Percentiles rank a stretch among this genome's conserved stretches.
Conservation (phyloP, 2,113 vertebrate genomes). For the Pipa parva region DNA sequence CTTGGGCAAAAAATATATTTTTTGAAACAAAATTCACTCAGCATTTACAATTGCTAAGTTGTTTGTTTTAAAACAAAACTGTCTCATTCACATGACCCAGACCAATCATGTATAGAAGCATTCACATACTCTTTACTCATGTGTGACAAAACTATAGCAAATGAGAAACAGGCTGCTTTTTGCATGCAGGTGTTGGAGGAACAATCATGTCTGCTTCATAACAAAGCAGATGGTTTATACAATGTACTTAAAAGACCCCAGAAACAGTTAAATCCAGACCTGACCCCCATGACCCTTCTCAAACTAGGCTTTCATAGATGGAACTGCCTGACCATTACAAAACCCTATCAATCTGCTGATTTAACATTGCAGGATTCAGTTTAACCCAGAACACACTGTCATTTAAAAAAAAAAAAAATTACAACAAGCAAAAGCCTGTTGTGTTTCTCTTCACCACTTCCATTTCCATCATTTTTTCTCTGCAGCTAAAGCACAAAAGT, state of each 20-base stretch:
- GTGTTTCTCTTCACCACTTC: conserved; percentile 21
- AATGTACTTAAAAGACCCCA: conserved; percentile 1
- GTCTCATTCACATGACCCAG: too few relatives aligned
- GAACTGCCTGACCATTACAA: conserved; percentile 57
- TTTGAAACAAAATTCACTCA: too few relatives aligned
- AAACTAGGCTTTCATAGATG: conserved; percentile 61
- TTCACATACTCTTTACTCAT: too few relatives aligned
- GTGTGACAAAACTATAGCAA: too few relatives aligned
- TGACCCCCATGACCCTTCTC: conserved; percentile 59
- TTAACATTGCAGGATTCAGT: conserved; percentile 59
- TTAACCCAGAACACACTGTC: conserved; percentile 55
- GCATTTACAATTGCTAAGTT: too few relatives aligned
- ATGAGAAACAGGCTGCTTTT: too few relatives aligned
- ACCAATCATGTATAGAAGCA: too few relatives aligned
- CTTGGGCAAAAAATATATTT: too few relatives aligned
- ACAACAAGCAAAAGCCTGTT: conserved; percentile 21
- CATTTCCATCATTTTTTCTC: conserved; percentile 38
- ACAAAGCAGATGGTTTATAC: neutral
- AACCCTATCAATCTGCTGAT: conserved; percentile 65
- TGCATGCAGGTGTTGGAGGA: too few relatives aligned
- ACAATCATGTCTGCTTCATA: too few relatives aligned
- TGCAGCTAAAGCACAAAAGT: neutral
- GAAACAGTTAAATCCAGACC: conserved; percentile 47
- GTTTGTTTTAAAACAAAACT: too few relatives aligned
- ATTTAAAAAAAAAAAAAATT: too few relatives aligned